These are phyloP conservation scores for Drosophila helvetica DNA, from an alignment of 2,888 invertebrate species.

Conservation along the genomic window DNA sequence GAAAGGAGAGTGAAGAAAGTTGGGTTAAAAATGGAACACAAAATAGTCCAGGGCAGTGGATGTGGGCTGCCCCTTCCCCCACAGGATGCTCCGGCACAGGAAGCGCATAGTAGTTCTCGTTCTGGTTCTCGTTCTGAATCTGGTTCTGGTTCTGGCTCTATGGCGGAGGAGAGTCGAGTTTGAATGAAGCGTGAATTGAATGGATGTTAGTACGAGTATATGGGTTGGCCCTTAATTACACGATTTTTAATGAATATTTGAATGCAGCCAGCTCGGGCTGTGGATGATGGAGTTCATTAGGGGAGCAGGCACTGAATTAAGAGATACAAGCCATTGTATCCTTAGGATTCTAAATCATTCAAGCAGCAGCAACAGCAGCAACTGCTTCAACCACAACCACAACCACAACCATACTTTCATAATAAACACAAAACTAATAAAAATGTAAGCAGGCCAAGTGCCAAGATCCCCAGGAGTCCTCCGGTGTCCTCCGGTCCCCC, in stretches of 20 bases:
- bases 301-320: neutral
- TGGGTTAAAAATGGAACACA: slow-evolving; percentile 9
- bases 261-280: slow-evolving; percentile 12
- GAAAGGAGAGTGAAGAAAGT: slow-evolving; percentile 6
- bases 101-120: slow-evolving; percentile 16
- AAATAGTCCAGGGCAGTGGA: neutral
- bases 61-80: too few relatives aligned
- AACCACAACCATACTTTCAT: slow-evolving; percentile 66
- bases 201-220: slow-evolving; percentile 5
- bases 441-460: slow-evolving; percentile 67
- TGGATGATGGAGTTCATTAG: slow-evolving; percentile 23
- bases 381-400: slow-evolving; percentile 15
- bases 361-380: slow-evolving; percentile 26
- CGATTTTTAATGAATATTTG: slow-evolving; percentile 34
- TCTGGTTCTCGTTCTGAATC: neutral
- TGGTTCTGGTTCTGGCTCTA: neutral
- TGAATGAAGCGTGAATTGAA: slow-evolving; percentile 28
- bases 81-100: neutral
- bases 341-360: slow-evolving; percentile 22
- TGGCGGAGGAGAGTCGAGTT: neutral
- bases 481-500: slow-evolving; percentile 1
- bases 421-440: slow-evolving; percentile 76
- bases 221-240: slow-evolving; percentile 34
- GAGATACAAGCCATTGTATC: neutral
- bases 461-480: slow-evolving; percentile 21